Percentiles rank a stretch among this genome's conserved stretches.
Evolutionary conservation across 2,797 vertebrate species (phyloP).

Genomic region (Manis crassicaudata): DNA sequence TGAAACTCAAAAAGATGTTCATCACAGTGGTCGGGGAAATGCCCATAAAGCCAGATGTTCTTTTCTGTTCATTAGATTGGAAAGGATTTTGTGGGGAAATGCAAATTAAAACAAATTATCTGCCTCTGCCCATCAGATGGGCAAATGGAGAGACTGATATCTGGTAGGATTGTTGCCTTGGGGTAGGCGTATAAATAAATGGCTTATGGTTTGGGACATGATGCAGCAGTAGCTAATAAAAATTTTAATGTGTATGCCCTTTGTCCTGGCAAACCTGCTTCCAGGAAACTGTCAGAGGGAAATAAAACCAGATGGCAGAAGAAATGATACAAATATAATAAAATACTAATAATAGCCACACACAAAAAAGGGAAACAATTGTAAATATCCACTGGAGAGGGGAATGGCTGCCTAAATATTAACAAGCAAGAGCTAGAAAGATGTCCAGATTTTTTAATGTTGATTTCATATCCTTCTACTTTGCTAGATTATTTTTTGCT

Average conservation of each 20-base stretch:
- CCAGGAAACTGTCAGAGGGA: not conserved
- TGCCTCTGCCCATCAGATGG: conserved; percentile 1
- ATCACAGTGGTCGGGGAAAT: not conserved
- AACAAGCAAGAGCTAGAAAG: not conserved
- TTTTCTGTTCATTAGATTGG: not conserved
- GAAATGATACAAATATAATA: not conserved
- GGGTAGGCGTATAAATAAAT: not conserved
- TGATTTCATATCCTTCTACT: not conserved
- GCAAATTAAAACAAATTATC: not conserved
- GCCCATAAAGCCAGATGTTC: not conserved
- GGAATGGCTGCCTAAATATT: not conserved
- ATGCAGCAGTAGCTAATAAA: not conserved
- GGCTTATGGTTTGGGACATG: not conserved
- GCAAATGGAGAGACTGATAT: not conserved
- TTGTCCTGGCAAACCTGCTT: conserved; percentile 44
- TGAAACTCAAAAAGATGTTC: not conserved
- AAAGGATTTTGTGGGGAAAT: not conserved
- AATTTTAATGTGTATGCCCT: conserved; percentile 1
- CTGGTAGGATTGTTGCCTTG: not conserved
- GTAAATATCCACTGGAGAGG: not conserved
- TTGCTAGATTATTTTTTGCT: not conserved
- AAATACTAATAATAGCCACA: not conserved
- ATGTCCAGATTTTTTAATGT: not conserved
- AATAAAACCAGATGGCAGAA: conserved; percentile 17
- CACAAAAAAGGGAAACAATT: not conserved